These are phyloP conservation scores for Chrysolina americana DNA, from an alignment of 2,888 invertebrate species.

Conservation along the genomic window DNA sequence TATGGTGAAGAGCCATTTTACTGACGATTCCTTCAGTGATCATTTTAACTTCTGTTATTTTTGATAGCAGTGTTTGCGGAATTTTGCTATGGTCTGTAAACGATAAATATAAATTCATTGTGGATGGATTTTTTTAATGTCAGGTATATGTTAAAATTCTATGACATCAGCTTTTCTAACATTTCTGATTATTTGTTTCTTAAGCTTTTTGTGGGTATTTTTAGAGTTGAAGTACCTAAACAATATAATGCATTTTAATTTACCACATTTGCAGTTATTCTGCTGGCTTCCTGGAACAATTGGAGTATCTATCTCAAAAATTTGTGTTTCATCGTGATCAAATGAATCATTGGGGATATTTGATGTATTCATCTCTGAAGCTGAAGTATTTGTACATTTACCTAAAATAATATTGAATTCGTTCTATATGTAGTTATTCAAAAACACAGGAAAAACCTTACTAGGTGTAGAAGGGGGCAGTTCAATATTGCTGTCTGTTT, in stretches of 20 bases:
- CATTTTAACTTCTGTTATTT: no score
- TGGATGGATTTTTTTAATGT: no score
- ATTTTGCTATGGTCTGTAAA: no score
- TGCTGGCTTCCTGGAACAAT: background rate
- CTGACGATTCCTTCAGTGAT: background rate
- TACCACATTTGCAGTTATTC: conserved; percentile 1
- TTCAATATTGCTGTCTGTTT: no score
- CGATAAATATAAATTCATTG: no score
- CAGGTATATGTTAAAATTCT: background rate
- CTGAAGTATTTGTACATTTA: background rate
- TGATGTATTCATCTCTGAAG: conserved; percentile 1
- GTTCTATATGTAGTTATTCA: background rate
- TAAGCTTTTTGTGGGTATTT: background rate
- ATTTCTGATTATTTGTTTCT: background rate
- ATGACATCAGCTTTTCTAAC: background rate
- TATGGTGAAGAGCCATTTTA: background rate
- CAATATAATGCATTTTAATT: conserved; percentile 1
- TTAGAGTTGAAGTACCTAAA: background rate
- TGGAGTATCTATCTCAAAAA: background rate
- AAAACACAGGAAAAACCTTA: no score
- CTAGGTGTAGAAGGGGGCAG: no score
- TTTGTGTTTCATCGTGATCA: background rate
- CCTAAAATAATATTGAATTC: background rate
- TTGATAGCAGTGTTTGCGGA: no score
- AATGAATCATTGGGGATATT: background rate